Evolutionary conservation across 2,797 vertebrate species (phyloP).

Genomic region (Chelonia mydas): DNA sequence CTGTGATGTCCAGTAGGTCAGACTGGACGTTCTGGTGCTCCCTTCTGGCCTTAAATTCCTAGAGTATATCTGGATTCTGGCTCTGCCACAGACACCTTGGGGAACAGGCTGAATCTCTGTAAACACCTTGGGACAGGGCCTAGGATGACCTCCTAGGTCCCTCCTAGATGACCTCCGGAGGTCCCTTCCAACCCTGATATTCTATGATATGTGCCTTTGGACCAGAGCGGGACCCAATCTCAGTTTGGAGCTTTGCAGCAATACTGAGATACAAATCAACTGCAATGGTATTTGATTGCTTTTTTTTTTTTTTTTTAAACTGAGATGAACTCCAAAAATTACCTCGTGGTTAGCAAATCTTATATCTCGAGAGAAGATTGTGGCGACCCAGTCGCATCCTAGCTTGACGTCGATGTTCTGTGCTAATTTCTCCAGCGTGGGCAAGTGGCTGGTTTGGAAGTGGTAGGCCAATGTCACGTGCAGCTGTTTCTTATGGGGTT

Average conservation of each 20-base stretch:
- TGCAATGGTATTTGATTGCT: not conserved
- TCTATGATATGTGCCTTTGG: fast-evolving
- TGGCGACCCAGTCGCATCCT: constrained; percentile 94
- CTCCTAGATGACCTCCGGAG: no score
- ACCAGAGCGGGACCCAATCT: not conserved
- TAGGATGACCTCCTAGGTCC: not conserved
- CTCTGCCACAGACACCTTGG: not conserved
- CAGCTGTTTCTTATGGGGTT: constrained; percentile 98
- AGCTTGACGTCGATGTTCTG: constrained; percentile 90
- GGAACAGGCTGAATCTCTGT: not conserved
- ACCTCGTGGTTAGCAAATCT: constrained; percentile 98
- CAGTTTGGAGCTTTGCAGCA: not conserved
- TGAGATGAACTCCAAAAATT: not conserved
- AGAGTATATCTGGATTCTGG: not conserved
- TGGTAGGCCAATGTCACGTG: constrained; percentile 98
- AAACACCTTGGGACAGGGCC: not conserved
- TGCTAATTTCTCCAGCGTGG: constrained; percentile 92
- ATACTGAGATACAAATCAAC: not conserved
- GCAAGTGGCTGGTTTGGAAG: constrained; percentile 92
- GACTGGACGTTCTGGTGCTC: not conserved
- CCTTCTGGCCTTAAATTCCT: not conserved
- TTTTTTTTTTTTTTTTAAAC: not conserved
- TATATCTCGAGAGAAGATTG: constrained; percentile 96
- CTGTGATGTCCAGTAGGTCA: not conserved
- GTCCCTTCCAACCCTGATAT: no score